These are phyloP conservation scores for Nothocercus nigrocapillus DNA, from an alignment of 2,113 vertebrate genomes.

Conservation along the genomic window DNA sequence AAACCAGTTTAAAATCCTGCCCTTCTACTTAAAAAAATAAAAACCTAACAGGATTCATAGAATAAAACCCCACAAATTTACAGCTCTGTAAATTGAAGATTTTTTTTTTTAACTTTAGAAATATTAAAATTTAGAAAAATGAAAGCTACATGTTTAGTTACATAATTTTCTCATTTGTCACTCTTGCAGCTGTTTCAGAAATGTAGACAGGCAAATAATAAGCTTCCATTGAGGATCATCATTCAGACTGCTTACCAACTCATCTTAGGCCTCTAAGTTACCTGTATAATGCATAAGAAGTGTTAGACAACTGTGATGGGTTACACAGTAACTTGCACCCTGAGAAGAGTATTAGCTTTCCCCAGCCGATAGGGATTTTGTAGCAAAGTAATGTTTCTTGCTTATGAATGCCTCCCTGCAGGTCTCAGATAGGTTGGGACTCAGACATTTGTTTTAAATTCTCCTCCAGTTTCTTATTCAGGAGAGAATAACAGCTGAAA, in stretches of 20 bases:
- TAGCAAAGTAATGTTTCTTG: neutral
- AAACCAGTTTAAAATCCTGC: neutral
- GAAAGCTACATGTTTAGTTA: neutral
- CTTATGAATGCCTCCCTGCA: accelerated
- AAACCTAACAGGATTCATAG: neutral
- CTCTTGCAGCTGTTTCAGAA: neutral
- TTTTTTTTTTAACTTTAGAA: neutral
- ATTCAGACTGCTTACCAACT: neutral
- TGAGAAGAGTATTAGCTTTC: neutral
- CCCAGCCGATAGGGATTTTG: neutral
- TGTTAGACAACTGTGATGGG: neutral
- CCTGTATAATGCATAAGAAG: neutral
- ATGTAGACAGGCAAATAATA: neutral
- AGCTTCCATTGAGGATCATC: neutral
- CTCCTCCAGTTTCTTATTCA: neutral
- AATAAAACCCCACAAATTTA: neutral
- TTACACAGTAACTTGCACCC: neutral
- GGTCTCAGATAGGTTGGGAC: neutral
- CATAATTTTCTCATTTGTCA: neutral
- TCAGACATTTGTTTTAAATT: neutral
- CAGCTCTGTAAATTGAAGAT: neutral
- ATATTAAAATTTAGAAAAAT: neutral
- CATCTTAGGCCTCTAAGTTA: neutral
- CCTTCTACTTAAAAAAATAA: neutral
- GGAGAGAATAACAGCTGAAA: neutral